Evolutionary conservation across 2,888 invertebrate genomes (phyloP).

Genomic region (Lepidonotus clava): DNA sequence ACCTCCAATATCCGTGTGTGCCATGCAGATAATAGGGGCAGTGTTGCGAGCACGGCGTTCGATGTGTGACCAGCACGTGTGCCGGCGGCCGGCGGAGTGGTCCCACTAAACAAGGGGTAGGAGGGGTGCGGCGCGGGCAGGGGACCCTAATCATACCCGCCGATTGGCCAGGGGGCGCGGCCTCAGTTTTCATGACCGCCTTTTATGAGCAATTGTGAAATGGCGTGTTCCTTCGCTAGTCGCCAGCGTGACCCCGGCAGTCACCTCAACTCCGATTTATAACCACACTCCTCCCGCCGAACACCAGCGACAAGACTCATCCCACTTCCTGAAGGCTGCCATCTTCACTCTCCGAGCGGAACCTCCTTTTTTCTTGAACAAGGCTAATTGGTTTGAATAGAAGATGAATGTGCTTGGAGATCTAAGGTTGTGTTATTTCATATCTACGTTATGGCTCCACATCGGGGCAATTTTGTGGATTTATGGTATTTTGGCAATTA

Average conservation of each 20-base stretch:
- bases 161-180: not conserved
- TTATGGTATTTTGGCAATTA: too few relatives aligned
- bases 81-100: too few relatives aligned
- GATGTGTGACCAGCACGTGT: too few relatives aligned
- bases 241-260: not conserved
- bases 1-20: too few relatives aligned
- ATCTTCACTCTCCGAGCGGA: too few relatives aligned
- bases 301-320: not conserved
- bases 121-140: too few relatives aligned
- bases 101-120: not conserved
- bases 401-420: not conserved
- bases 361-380: not conserved
- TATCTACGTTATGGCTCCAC: too few relatives aligned
- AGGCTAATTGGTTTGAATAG: not conserved
- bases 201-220: slow-evolving; percentile 7
- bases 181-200: not conserved
- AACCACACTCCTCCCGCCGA: not conserved
- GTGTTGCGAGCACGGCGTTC: too few relatives aligned
- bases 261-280: not conserved
- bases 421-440: not conserved
- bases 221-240: not conserved
- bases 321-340: not conserved
- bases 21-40: too few relatives aligned
- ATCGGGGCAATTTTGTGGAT: too few relatives aligned
- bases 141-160: not conserved